phyloP scores from a whole-genome alignment of 2,888 invertebrate species.

The Melinopterus prodromus region DNA sequence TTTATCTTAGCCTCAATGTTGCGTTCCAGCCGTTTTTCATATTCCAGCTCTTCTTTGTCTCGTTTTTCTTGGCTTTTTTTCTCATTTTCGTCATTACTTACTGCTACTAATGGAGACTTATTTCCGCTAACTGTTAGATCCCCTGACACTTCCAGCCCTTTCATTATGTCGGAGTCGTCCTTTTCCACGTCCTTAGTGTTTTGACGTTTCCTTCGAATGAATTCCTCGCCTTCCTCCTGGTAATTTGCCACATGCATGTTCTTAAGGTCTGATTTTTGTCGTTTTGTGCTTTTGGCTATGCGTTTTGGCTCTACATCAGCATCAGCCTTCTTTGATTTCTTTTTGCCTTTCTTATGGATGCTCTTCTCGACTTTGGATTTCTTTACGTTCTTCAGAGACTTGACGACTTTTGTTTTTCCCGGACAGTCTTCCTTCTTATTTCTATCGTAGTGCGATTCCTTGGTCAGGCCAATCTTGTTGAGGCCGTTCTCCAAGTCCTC shows the following conservation, averaged over 20 bases:
- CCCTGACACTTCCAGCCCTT: constrained; percentile 48
- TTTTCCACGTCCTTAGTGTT: constrained; percentile 32
- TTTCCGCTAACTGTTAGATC: constrained; percentile 51
- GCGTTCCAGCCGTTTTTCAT: constrained; percentile 52
- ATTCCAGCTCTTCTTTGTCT: constrained; percentile 45
- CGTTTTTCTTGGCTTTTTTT: constrained; percentile 42
- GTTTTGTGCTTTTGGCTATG: constrained; percentile 16
- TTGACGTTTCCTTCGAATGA: constrained; percentile 41
- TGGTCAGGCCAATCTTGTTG: constrained; percentile 46
- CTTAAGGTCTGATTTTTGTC: constrained; percentile 29
- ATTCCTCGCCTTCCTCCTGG: constrained; percentile 45
- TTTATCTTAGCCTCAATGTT: constrained; percentile 56
- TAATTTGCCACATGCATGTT: constrained; percentile 41
- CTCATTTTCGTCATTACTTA: constrained; percentile 37
- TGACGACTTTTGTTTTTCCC: constrained; percentile 33
- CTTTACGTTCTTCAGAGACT: constrained; percentile 32
- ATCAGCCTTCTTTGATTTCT: constrained; percentile 32
- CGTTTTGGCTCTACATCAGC: constrained; percentile 23
- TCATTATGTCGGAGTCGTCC: constrained; percentile 44
- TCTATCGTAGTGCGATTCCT: constrained; percentile 42
- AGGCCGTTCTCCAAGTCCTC: constrained; percentile 47
- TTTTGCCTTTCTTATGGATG: constrained; percentile 30
- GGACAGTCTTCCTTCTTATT: constrained; percentile 42
- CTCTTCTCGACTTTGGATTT: constrained; percentile 30
- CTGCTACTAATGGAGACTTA: constrained; percentile 47